A percentile compares a stretch with the other conserved stretches of the same genome.
Evolutionary conservation across 2,888 invertebrate genomes (phyloP).

Genomic region (Listrodromus nycthemerus): DNA sequence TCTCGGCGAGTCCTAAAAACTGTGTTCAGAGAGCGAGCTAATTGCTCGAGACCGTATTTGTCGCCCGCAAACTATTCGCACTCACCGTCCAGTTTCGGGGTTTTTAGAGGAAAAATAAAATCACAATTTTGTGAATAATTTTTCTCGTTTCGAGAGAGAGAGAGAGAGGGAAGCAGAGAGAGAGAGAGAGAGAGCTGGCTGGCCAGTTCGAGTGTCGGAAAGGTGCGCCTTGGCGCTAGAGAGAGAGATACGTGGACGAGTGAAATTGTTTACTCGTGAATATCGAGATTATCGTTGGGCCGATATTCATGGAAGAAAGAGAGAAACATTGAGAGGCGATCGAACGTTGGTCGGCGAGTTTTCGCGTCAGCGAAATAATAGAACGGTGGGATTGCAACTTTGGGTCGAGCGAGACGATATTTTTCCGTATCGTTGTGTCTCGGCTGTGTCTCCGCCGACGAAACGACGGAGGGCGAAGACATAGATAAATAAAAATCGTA

Average conservation of each 20-base stretch:
- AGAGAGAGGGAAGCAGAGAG: background rate
- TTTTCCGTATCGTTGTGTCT: background rate
- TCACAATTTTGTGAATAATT: background rate
- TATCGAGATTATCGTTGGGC: constrained; percentile 33
- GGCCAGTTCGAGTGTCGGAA: constrained; percentile 2
- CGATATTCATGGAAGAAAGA: constrained; percentile 75
- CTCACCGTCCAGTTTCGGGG: background rate
- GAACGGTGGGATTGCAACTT: background rate
- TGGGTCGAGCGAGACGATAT: background rate
- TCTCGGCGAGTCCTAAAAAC: background rate
- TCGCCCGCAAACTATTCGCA: background rate
- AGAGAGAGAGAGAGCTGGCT: constrained; percentile 8
- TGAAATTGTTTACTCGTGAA: constrained; percentile 54
- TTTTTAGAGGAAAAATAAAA: background rate
- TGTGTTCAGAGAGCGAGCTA: constrained; percentile 1
- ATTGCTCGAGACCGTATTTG: background rate
- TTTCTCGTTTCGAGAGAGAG: background rate
- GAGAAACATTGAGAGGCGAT: constrained; percentile 65
- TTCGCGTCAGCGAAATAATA: constrained; percentile 7
- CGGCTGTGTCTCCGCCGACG: background rate
- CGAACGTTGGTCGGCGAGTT: background rate
- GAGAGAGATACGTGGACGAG: constrained; percentile 9
- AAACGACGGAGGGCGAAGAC: too few species aligned
- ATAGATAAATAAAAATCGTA: too few species aligned
- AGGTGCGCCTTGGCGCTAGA: background rate